These are phyloP conservation scores for Tridacna crocea DNA, from an alignment of 2,888 invertebrate genomes.

Conservation along the genomic window DNA sequence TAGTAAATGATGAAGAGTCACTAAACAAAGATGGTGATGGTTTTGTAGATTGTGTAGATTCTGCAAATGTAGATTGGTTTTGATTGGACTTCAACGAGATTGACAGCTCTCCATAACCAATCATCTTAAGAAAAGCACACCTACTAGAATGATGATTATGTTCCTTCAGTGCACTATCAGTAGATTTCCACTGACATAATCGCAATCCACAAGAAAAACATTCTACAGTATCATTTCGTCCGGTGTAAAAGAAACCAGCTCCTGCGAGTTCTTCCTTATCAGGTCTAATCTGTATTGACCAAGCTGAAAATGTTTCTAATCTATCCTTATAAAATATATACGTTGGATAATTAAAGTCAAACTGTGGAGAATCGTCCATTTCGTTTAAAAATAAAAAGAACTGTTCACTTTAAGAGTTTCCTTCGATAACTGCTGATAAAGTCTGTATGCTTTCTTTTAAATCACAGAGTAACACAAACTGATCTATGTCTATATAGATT, in stretches of 20 bases:
- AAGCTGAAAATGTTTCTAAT: constrained; percentile 15
- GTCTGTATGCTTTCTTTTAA: neutral
- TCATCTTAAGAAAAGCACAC: constrained; percentile 35
- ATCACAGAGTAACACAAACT: neutral
- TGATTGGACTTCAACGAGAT: neutral
- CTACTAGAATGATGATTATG: constrained; percentile 4
- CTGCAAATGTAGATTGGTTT: neutral
- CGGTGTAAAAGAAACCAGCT: constrained; percentile 9
- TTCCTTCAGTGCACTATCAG: neutral
- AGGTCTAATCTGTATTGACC: constrained; percentile 36
- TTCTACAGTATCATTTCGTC: neutral
- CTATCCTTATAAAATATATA: constrained; percentile 5
- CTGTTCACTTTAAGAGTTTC: neutral
- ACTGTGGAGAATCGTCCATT: neutral
- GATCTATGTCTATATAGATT: neutral
- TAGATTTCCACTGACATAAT: neutral
- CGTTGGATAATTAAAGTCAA: neutral
- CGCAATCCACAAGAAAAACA: constrained; percentile 9
- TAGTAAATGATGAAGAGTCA: neutral
- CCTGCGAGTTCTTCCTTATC: constrained; percentile 24
- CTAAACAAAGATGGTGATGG: neutral
- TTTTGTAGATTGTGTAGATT: neutral
- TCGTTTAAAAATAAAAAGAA: neutral
- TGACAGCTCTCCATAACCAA: constrained; percentile 17
- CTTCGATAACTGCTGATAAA: neutral